Conservation (phyloP, 2,888 invertebrate species). For the Allacma fusca region DNA sequence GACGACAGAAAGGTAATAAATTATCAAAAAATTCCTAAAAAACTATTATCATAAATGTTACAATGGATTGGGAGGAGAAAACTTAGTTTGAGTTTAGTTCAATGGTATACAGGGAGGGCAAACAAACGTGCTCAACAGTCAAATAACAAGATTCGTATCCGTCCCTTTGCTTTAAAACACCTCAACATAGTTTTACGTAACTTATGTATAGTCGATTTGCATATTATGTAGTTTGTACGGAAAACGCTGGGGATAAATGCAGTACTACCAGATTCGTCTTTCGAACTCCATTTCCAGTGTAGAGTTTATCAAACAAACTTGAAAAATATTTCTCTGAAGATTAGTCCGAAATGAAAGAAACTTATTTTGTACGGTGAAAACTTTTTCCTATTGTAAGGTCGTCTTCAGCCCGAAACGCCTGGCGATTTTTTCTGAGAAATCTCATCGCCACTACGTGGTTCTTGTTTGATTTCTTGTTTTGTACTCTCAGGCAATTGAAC, state of each 20-base stretch:
- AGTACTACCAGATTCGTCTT: background rate
- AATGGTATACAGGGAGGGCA: background rate
- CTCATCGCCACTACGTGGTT: background rate
- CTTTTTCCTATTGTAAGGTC: background rate
- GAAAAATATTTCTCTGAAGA: slow-evolving; percentile 3
- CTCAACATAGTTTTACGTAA: background rate
- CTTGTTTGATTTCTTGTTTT: slow-evolving; percentile 2
- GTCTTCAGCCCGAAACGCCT: background rate
- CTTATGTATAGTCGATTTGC: background rate
- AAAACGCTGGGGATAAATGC: background rate
- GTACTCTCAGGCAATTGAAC: slow-evolving; percentile 21
- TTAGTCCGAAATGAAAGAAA: slow-evolving; percentile 6
- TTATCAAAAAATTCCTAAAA: background rate
- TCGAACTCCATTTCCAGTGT: background rate
- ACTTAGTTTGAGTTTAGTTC: too few species aligned
- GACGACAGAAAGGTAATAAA: background rate
- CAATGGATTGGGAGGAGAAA: too few species aligned
- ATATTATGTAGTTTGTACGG: slow-evolving; percentile 1
- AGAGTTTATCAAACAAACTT: background rate
- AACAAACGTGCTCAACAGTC: background rate
- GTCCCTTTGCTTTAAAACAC: background rate
- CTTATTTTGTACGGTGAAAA: background rate
- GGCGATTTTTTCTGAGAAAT: background rate
- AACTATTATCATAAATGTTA: too few species aligned
- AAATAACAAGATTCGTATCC: background rate